A percentile compares a stretch with the other conserved stretches of the same genome.
Evolutionary conservation across 2,888 invertebrate species (phyloP).

Genomic region (Morinoia aosen): DNA sequence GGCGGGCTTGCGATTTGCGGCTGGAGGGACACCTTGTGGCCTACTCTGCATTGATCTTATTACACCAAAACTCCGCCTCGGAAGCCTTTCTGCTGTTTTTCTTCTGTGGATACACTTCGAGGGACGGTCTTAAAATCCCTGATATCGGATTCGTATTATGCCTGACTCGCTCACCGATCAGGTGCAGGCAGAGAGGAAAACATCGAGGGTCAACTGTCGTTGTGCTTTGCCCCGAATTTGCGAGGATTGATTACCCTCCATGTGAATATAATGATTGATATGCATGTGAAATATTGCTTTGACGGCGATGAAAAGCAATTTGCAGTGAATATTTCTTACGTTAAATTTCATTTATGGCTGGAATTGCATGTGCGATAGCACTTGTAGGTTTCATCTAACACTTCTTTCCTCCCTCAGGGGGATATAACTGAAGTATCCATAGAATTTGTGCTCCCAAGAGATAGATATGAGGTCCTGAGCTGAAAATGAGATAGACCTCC

Average conservation of each 20-base stretch:
- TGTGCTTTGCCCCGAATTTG: not conserved
- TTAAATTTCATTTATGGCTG: too few species aligned
- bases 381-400: too few species aligned
- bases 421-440: too few species aligned
- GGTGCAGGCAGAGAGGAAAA: not conserved
- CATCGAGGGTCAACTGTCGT: not conserved
- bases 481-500: too few species aligned
- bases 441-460: too few species aligned
- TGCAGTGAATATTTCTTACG: not conserved
- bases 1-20: not conserved
- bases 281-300: too few species aligned
- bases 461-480: too few species aligned
- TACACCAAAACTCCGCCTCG: not conserved
- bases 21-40: slow-evolving; percentile 36
- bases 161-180: not conserved
- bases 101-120: not conserved
- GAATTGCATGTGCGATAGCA: too few species aligned
- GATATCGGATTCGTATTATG: not conserved
- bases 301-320: not conserved
- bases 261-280: not conserved
- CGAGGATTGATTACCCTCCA: not conserved
- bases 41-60: slow-evolving; percentile 42
- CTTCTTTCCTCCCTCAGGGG: too few species aligned
- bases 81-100: not conserved
- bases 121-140: not conserved